A percentile compares a stretch with the other conserved stretches of the same genome.
Evolutionary conservation across 2,888 invertebrate genomes (phyloP).

Genomic region (Mesoligia furuncula): DNA sequence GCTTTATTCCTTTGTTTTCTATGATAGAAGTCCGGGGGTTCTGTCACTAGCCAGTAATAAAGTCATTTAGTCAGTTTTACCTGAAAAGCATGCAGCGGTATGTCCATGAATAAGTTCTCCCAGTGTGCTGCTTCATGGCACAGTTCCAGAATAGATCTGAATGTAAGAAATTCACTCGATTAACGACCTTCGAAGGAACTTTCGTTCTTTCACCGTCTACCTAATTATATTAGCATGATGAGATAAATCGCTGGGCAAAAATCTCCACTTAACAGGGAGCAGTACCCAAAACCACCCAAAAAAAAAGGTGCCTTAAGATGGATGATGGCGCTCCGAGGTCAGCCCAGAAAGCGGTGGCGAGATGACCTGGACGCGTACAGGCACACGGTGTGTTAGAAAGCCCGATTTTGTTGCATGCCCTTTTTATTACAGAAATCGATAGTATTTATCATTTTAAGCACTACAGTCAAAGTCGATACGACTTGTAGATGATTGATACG

Average conservation of each 20-base stretch:
- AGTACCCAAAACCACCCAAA: too few species aligned
- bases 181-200: neutral
- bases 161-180: constrained; percentile 56
- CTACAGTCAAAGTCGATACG: too few species aligned
- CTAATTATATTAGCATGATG: neutral
- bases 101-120: constrained; percentile 92
- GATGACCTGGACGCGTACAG: neutral
- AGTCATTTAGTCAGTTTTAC: constrained; percentile 73
- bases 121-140: constrained; percentile 94
- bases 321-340: neutral
- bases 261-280: too few species aligned
- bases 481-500: too few species aligned
- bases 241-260: neutral
- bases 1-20: neutral
- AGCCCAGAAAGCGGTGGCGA: neutral
- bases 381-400: too few species aligned
- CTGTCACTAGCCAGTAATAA: neutral
- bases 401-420: too few species aligned
- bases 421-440: too few species aligned
- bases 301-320: neutral
- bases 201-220: neutral
- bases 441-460: too few species aligned
- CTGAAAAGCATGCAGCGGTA: constrained; percentile 92
- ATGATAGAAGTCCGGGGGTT: neutral
- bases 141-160: constrained; percentile 91